phyloP scores from a whole-genome alignment of 2,113 vertebrate species.

The Stigmatopora nigra region DNA sequence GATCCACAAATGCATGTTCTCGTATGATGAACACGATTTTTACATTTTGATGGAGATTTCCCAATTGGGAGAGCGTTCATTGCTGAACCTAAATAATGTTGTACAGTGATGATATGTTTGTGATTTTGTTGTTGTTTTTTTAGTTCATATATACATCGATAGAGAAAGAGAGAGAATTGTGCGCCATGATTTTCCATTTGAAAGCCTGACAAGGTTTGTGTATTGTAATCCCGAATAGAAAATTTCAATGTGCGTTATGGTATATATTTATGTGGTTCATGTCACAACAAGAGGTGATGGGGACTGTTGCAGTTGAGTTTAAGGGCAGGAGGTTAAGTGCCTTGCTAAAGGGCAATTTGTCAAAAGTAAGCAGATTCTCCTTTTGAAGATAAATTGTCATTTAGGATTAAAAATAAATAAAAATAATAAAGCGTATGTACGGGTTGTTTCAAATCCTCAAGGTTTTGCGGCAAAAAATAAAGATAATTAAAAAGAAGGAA shows the following conservation, averaged over 20 bases:
- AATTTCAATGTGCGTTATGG: background rate
- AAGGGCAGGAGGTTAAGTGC: background rate
- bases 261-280: background rate
- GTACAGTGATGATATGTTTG: background rate
- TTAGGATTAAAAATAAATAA: background rate
- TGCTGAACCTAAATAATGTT: background rate
- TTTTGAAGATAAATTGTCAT: background rate
- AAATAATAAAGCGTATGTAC: too few species aligned
- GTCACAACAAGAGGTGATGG: background rate
- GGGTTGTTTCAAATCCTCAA: too few species aligned
- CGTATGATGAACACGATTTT: background rate
- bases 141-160: too few species aligned
- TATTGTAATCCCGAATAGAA: background rate
- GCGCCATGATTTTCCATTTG: too few species aligned
- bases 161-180: too few species aligned
- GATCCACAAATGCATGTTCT: slow-evolving; percentile 12
- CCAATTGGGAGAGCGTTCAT: background rate
- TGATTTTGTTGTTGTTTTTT: background rate
- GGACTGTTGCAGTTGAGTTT: background rate
- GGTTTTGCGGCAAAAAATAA: too few species aligned
- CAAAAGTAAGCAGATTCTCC: background rate
- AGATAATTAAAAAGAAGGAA: too few species aligned
- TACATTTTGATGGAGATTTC: background rate
- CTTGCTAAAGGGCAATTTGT: background rate
- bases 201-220: too few species aligned